Evolutionary conservation across 2,888 invertebrate species (phyloP).

Genomic region (Mimumesa dahlbomi): DNA sequence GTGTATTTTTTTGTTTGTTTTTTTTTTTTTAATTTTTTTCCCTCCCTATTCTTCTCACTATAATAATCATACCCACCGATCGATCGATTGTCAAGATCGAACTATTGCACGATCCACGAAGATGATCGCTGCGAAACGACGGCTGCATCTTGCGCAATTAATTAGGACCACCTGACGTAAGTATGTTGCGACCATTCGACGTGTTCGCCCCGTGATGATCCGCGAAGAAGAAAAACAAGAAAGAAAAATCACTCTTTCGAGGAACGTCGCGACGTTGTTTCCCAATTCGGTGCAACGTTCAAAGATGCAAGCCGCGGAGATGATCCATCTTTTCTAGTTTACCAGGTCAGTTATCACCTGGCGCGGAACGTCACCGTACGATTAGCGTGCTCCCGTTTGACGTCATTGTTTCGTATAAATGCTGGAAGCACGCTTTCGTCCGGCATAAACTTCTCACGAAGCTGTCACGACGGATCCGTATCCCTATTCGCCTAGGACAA

Average conservation of each 20-base stretch:
- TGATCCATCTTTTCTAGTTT: conserved; percentile 59
- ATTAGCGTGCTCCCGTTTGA: conserved; percentile 77
- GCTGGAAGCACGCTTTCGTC: conserved; percentile 50
- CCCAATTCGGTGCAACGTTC: conserved; percentile 6
- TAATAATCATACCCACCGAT: no score
- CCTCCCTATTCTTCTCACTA: no score
- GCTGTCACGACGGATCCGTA: conserved; percentile 33
- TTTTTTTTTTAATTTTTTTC: no score
- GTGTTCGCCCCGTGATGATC: no score
- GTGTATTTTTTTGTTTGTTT: background rate
- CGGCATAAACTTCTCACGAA: conserved; percentile 57
- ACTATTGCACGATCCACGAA: no score
- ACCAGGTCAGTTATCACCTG: conserved; percentile 76
- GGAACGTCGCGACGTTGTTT: conserved; percentile 7
- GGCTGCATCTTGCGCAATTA: no score
- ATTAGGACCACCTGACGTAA: background rate
- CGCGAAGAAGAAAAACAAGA: no score
- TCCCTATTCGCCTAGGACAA: background rate
- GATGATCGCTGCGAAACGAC: no score
- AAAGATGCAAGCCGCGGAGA: conserved; percentile 9
- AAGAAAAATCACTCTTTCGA: background rate
- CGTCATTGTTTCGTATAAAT: conserved; percentile 77
- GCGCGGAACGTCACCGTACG: conserved; percentile 71
- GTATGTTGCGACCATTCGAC: background rate
- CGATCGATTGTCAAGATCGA: no score